phyloP scores from a whole-genome alignment of 2,888 invertebrate genomes.

The Dromius quadrimaculatus region DNA sequence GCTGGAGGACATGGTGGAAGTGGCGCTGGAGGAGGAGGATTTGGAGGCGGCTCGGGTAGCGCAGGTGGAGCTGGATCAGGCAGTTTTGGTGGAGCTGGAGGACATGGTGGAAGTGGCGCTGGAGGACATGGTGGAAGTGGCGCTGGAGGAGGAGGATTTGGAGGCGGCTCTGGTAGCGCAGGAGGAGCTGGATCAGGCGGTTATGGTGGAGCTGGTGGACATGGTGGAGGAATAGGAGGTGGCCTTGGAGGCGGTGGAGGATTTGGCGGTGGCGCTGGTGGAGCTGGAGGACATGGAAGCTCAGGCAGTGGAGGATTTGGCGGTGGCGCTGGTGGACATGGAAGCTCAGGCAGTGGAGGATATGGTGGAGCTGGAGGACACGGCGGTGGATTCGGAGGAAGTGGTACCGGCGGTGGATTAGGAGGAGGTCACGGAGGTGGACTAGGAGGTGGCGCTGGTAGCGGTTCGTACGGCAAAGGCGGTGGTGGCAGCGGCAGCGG shows the following conservation, averaged over 20 bases:
- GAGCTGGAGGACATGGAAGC: conserved; percentile 45
- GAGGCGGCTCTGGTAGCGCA: conserved; percentile 36
- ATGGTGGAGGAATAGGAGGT: conserved; percentile 48
- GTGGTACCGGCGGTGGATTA: conserved; percentile 25
- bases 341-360: conserved; percentile 12
- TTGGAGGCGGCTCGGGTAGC: conserved; percentile 43
- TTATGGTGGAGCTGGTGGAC: conserved; percentile 41
- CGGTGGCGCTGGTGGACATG: conserved; percentile 41
- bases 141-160: conserved; percentile 43
- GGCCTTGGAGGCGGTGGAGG: conserved; percentile 43
- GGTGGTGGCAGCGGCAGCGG: conserved; percentile 5
- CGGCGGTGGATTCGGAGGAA: conserved; percentile 14
- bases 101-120: not conserved
- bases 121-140: conserved; percentile 28
- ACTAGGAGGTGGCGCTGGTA: conserved; percentile 18
- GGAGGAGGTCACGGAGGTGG: conserved; percentile 32
- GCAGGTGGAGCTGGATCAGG: conserved; percentile 43
- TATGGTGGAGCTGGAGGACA: conserved; percentile 21
- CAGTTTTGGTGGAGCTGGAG: conserved; percentile 37
- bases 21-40: conserved; percentile 2
- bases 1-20: not conserved
- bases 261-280: conserved; percentile 33
- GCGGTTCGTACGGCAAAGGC: conserved; percentile 5
- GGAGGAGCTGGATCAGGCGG: conserved; percentile 35
- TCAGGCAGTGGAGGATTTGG: no score